Percentiles rank a stretch among this genome's conserved stretches.
phyloP scores from a whole-genome alignment of 2,113 vertebrate species.

The Tachysurus fulvidraco region DNA sequence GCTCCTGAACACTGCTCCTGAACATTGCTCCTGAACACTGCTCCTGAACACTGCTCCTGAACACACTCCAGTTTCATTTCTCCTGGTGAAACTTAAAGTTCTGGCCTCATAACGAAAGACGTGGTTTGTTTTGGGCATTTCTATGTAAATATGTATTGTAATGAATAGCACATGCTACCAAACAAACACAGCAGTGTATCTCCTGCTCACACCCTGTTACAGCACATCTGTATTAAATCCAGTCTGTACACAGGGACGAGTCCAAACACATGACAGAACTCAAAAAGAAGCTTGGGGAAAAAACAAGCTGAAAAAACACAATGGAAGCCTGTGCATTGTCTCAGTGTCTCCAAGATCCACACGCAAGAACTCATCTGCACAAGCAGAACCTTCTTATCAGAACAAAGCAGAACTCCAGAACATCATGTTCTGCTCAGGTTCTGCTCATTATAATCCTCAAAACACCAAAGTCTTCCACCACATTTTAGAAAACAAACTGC shows the following conservation, averaged over 20 bases:
- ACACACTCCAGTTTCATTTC: constrained; percentile 8
- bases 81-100: not conserved
- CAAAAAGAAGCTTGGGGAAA: constrained; percentile 42
- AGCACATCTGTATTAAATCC: constrained; percentile 55
- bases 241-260: constrained; percentile 27
- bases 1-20: not conserved
- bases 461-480: not conserved
- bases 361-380: not conserved
- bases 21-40: not conserved
- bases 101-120: not conserved
- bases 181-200: constrained; percentile 46
- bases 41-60: not conserved
- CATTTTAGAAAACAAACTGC: not conserved
- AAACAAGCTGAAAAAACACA: constrained; percentile 42
- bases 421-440: not conserved
- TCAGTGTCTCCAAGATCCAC: not conserved
- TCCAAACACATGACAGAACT: constrained; percentile 49
- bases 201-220: constrained; percentile 40
- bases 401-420: not conserved
- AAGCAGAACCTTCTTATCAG: not conserved
- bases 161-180: constrained; percentile 45
- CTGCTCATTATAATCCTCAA: not conserved
- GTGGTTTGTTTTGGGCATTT: constrained; percentile 27
- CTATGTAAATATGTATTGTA: constrained; percentile 43
- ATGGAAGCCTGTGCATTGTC: constrained; percentile 4